A percentile compares a stretch with the other conserved stretches of the same genome.
Conservation (phyloP, 2,113 vertebrate genomes). For the Malurus cyaneus region DNA sequence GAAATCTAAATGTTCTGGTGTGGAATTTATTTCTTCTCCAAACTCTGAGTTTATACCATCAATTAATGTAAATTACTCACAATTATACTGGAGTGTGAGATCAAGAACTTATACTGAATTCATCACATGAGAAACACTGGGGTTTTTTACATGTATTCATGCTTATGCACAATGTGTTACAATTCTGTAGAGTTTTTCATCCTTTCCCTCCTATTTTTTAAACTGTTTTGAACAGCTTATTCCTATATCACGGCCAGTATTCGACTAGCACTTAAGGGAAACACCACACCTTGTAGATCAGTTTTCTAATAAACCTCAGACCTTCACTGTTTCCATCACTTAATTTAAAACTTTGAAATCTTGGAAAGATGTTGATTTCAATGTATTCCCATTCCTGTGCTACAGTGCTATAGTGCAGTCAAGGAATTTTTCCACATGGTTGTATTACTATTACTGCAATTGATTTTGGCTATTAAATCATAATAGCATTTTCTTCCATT, state of each 20-base stretch:
- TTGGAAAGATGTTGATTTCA: neutral
- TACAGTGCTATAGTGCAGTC: neutral
- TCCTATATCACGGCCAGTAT: neutral
- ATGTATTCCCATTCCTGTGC: neutral
- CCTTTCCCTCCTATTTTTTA: neutral
- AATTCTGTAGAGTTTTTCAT: neutral
- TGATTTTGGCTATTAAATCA: neutral
- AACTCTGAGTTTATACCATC: neutral
- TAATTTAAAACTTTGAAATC: neutral
- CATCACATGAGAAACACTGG: neutral
- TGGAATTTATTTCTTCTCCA: neutral
- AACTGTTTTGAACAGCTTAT: neutral
- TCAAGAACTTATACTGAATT: neutral
- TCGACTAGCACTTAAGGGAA: neutral
- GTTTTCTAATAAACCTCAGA: neutral
- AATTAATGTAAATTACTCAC: neutral
- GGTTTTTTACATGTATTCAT: neutral
- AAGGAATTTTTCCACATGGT: neutral
- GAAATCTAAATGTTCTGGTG: neutral
- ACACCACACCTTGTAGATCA: neutral
- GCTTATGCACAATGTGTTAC: neutral
- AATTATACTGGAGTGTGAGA: neutral
- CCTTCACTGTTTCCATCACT: neutral
- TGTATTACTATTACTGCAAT: neutral
- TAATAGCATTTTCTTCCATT: neutral